phyloP scores from a whole-genome alignment of 2,888 invertebrate genomes.

The Elegia similella region DNA sequence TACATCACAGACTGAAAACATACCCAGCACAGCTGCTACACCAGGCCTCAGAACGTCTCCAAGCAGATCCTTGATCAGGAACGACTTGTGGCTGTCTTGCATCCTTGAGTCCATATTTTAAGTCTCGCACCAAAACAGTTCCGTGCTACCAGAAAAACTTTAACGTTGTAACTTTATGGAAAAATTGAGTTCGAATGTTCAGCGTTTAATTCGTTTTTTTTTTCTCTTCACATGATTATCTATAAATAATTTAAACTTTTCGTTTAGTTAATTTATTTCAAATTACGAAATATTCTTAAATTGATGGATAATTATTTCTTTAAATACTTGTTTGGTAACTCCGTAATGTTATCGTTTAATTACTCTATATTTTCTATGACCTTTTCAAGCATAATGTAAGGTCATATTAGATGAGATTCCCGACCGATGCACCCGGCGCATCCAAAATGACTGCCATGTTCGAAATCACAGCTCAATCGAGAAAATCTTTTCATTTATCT shows the following conservation, averaged over 20 bases:
- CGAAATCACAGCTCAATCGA: constrained; percentile 65
- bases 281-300: no score
- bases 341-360: no score
- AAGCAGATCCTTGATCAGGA: constrained; percentile 91
- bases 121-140: neutral
- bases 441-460: constrained; percentile 68
- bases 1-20: constrained; percentile 18
- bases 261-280: no score
- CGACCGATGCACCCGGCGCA: constrained; percentile 50
- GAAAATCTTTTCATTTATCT: constrained; percentile 77
- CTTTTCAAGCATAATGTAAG: neutral
- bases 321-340: no score
- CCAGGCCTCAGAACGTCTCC: constrained; percentile 85
- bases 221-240: no score
- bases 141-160: neutral
- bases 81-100: constrained; percentile 89
- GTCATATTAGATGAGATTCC: neutral
- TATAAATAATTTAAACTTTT: no score
- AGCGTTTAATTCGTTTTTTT: no score
- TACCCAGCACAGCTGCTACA: constrained; percentile 37
- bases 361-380: no score
- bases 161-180: neutral
- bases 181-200: neutral
- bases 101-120: constrained; percentile 53
- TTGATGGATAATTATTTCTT: no score